Evolutionary conservation across 2,113 vertebrate species (phyloP).

Genomic region (Falco punctatus): DNA sequence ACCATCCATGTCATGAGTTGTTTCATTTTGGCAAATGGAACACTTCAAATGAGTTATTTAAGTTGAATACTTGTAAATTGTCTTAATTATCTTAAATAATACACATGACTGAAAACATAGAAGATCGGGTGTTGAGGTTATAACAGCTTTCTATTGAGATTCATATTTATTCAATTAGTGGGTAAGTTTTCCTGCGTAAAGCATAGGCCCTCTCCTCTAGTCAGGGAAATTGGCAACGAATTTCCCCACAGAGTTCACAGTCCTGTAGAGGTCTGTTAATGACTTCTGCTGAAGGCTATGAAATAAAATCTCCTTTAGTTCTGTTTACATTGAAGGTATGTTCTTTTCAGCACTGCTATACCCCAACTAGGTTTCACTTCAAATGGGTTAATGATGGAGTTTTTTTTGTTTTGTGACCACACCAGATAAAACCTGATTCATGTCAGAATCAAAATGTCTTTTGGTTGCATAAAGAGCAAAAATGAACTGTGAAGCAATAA

Average conservation of each 20-base stretch:
- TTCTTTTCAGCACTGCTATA: background rate
- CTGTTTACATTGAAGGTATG: background rate
- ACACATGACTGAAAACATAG: background rate
- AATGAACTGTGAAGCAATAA: background rate
- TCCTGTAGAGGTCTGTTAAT: background rate
- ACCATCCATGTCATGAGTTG: background rate
- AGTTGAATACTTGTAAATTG: background rate
- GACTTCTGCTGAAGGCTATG: background rate
- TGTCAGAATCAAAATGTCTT: background rate
- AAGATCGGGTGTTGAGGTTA: background rate
- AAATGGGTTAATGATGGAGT: background rate
- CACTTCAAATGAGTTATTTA: background rate
- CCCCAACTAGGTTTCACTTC: background rate
- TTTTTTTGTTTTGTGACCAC: background rate
- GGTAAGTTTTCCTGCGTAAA: background rate
- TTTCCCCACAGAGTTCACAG: background rate
- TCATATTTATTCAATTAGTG: background rate
- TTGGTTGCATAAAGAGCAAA: background rate
- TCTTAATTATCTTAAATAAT: background rate
- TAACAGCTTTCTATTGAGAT: background rate
- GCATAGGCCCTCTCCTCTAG: background rate
- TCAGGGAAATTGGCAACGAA: background rate
- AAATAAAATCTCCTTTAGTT: background rate
- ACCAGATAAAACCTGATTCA: background rate
- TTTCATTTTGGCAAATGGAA: background rate